Evolutionary conservation across 2,888 invertebrate species (phyloP).

Genomic region (Agrochola lychnidis): DNA sequence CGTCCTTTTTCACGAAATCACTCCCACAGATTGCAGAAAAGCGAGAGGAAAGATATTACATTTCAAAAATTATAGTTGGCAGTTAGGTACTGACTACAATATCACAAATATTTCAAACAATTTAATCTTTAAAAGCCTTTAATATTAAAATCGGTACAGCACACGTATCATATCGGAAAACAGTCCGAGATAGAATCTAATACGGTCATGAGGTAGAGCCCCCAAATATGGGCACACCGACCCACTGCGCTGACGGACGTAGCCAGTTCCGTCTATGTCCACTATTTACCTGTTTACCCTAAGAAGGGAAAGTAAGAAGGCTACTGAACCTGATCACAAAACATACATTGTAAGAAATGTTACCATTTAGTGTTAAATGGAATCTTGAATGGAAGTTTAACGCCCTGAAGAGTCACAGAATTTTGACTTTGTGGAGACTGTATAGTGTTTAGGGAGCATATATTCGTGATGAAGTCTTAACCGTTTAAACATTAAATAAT

Average conservation of each 20-base stretch:
- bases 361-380: conserved; percentile 38
- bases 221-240: conserved; percentile 84
- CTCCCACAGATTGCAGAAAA: too few relatives aligned
- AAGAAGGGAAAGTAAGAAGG: conserved; percentile 80
- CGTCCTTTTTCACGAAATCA: too few relatives aligned
- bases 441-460: too few relatives aligned
- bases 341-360: conserved; percentile 68
- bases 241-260: conserved; percentile 83
- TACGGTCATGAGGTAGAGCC: conserved; percentile 79
- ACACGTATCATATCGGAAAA: conserved; percentile 55
- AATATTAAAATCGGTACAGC: conserved; percentile 46
- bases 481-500: not conserved
- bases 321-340: conserved; percentile 72
- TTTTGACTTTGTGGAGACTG: too few relatives aligned
- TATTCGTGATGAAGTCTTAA: too few relatives aligned
- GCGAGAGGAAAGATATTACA: too few relatives aligned
- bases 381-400: not conserved
- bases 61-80: not conserved
- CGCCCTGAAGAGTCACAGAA: too few relatives aligned
- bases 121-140: not conserved
- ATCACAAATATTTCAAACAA: not conserved
- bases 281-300: conserved; percentile 85
- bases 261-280: conserved; percentile 84
- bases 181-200: conserved; percentile 78
- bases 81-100: not conserved